These are phyloP conservation scores for Pithys albifrons DNA, from an alignment of 2,113 vertebrate species.

Conservation along the genomic window DNA sequence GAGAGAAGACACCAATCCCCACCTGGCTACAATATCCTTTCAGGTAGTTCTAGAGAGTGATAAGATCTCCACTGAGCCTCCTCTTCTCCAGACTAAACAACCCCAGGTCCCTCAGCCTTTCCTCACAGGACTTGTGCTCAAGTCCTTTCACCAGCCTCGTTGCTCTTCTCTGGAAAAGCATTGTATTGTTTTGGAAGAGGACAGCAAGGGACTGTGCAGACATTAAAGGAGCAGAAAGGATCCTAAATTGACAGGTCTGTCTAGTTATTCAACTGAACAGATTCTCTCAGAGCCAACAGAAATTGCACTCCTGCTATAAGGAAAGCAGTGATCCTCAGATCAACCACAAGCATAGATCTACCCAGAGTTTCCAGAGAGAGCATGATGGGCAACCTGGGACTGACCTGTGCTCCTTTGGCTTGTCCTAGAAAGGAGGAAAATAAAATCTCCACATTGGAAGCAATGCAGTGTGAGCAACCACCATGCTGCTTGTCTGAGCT, in stretches of 20 bases:
- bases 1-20: too few species aligned
- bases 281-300: background rate
- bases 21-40: too few species aligned
- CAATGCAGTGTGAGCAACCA: background rate
- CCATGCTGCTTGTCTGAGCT: background rate
- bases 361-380: background rate
- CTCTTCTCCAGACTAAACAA: too few species aligned
- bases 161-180: too few species aligned
- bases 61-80: too few species aligned
- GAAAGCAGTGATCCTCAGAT: background rate
- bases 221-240: background rate
- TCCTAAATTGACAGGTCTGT: background rate
- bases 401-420: background rate
- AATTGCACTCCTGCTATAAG: background rate
- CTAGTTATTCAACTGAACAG: background rate
- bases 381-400: background rate
- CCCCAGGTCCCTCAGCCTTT: too few species aligned
- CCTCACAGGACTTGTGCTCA: too few species aligned
- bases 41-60: too few species aligned
- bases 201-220: background rate
- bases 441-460: background rate
- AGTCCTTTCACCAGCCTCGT: too few species aligned
- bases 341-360: background rate
- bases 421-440: background rate
- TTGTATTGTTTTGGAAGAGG: background rate